These are phyloP conservation scores for Dendrophyllia cribrosa DNA, from an alignment of 64 coral and sea anemone genomes.

Conservation along the genomic window DNA sequence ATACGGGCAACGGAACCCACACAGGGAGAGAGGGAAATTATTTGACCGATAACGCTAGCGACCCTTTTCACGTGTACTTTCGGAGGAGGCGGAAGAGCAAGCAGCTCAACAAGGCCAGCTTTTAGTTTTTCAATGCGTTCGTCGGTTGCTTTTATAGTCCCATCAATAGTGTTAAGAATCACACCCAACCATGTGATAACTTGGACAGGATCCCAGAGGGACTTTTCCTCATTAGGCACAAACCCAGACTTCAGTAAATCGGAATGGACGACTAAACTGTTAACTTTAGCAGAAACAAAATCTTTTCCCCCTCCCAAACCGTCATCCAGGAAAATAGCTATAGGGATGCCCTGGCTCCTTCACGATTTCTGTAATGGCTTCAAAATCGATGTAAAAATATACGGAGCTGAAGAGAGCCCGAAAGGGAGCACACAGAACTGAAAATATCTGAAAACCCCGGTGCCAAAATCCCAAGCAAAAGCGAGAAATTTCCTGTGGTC, in stretches of 20 bases:
- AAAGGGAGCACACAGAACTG: too few species aligned
- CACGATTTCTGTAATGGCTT: too few species aligned
- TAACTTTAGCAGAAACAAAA: too few species aligned
- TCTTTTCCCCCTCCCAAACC: too few species aligned
- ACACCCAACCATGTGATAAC: slow-evolving; percentile 44
- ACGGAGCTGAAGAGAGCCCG: neutral
- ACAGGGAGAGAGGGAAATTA: slow-evolving; percentile 33
- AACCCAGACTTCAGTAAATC: too few species aligned
- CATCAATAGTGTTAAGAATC: slow-evolving; percentile 23
- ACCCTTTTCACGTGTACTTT: slow-evolving; percentile 26
- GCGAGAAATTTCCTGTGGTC: slow-evolving; percentile 22
- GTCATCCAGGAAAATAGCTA: slow-evolving; percentile 25
- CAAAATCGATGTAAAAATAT: slow-evolving; percentile 18
- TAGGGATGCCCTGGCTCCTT: neutral
- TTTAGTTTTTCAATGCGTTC: slow-evolving; percentile 31
- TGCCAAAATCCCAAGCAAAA: slow-evolving; percentile 55
- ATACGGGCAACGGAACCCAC: neutral
- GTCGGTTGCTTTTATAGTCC: slow-evolving; percentile 19
- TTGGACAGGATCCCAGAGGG: slow-evolving; percentile 23
- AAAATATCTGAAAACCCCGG: neutral
- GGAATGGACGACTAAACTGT: too few species aligned
- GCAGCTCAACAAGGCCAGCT: slow-evolving; percentile 22
- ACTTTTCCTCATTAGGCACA: neutral
- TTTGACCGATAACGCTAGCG: neutral
- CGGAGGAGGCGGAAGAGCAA: neutral